A percentile compares a stretch with the other conserved stretches of the same genome.
These are phyloP conservation scores for Lethocerus indicus DNA, from an alignment of 1,140 invertebrate genomes.

Conservation along the genomic window DNA sequence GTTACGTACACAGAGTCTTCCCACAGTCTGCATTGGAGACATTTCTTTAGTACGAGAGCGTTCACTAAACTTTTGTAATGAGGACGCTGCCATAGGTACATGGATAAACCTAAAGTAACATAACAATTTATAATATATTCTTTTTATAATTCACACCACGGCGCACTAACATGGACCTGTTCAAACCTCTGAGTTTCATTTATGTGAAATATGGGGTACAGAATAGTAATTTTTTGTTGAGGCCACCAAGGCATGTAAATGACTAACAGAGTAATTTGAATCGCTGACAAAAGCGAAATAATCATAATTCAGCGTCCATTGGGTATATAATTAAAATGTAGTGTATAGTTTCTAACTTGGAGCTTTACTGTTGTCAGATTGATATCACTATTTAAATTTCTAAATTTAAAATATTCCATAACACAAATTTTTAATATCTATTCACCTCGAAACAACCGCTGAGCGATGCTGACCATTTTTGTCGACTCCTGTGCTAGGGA, in stretches of 20 bases:
- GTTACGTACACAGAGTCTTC: slow-evolving; percentile 52
- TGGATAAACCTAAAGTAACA: slow-evolving; percentile 11
- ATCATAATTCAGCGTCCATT: neutral
- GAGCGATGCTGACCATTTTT: slow-evolving; percentile 46
- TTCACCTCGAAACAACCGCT: slow-evolving; percentile 49
- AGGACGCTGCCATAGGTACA: slow-evolving; percentile 19
- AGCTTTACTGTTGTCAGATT: too few species aligned
- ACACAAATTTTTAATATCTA: too few species aligned
- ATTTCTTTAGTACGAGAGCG: slow-evolving; percentile 42
- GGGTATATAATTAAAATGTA: neutral
- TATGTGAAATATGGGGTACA: too few species aligned
- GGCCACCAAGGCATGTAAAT: neutral
- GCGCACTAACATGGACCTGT: too few species aligned
- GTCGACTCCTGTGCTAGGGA: slow-evolving; percentile 47
- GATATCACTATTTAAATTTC: too few species aligned
- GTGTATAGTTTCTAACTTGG: too few species aligned
- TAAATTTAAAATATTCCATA: too few species aligned
- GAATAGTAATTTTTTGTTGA: too few species aligned
- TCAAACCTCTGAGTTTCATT: too few species aligned
- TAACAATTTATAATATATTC: neutral
- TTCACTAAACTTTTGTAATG: slow-evolving; percentile 33
- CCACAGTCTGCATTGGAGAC: slow-evolving; percentile 48
- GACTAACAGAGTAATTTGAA: neutral
- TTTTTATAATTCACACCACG: too few species aligned
- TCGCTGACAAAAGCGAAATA: neutral